Evolutionary conservation across 2,888 invertebrate genomes (phyloP).

Genomic region (Aethes cnicana): DNA sequence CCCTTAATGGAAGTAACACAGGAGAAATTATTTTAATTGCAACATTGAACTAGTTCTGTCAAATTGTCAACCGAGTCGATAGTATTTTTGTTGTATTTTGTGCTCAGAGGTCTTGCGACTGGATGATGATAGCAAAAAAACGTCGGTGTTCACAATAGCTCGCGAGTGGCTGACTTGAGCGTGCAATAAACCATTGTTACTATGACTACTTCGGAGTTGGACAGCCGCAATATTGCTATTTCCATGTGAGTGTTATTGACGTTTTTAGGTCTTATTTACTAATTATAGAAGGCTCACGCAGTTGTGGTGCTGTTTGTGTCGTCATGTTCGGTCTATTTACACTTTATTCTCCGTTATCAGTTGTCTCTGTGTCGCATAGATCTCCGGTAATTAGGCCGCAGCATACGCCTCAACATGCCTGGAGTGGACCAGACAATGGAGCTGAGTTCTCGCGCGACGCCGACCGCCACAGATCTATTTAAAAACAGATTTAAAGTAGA

Average conservation of each 20-base stretch:
- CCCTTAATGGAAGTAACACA: no score
- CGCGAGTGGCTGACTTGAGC: slow-evolving; percentile 51
- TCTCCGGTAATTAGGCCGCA: slow-evolving; percentile 14
- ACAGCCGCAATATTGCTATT: slow-evolving; percentile 74
- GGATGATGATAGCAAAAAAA: slow-evolving; percentile 78
- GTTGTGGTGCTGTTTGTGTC: slow-evolving; percentile 45
- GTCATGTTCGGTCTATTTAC: slow-evolving; percentile 46
- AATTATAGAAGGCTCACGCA: slow-evolving; percentile 57
- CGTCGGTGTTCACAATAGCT: slow-evolving; percentile 55
- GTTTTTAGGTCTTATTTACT: slow-evolving; percentile 56
- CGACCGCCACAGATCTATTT: slow-evolving; percentile 24
- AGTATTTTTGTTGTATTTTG: slow-evolving; percentile 56
- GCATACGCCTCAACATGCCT: slow-evolving; percentile 9
- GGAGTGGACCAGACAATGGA: slow-evolving; percentile 33
- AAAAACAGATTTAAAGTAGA: slow-evolving; percentile 20
- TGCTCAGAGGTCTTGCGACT: slow-evolving; percentile 61
- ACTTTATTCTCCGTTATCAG: slow-evolving; percentile 36
- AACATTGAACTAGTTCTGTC: slow-evolving; percentile 34
- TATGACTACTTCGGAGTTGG: slow-evolving; percentile 76
- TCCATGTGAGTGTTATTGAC: slow-evolving; percentile 67
- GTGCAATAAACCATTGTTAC: slow-evolving; percentile 52
- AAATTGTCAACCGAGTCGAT: slow-evolving; percentile 47
- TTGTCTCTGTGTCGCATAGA: slow-evolving; percentile 32
- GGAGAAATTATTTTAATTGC: slow-evolving; percentile 1
- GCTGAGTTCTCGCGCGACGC: slow-evolving; percentile 37